These are phyloP conservation scores for Torymus tubicola DNA, from an alignment of 2,888 invertebrate species.

Conservation along the genomic window DNA sequence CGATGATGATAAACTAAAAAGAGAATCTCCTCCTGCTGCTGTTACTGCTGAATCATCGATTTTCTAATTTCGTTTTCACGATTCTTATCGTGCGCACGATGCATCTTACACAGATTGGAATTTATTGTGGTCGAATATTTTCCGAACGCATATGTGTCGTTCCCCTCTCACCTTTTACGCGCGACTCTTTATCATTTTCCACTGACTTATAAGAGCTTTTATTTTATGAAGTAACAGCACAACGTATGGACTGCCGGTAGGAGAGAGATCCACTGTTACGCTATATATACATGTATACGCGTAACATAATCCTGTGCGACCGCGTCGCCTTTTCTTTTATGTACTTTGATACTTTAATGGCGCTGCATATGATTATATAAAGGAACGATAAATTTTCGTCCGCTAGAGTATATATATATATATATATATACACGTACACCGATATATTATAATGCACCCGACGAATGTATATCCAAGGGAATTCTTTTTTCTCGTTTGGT, in stretches of 20 bases:
- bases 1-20: background rate
- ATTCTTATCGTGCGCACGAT: constrained; percentile 46
- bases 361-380: constrained; percentile 52
- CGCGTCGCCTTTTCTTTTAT: constrained; percentile 51
- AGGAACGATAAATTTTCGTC: constrained; percentile 52
- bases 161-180: background rate
- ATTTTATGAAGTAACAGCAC: constrained; percentile 46
- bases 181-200: constrained; percentile 48
- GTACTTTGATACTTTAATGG: constrained; percentile 57
- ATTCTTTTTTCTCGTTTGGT: background rate
- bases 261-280: constrained; percentile 50
- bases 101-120: constrained; percentile 49
- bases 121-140: constrained; percentile 35
- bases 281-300: constrained; percentile 4
- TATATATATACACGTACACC: too few relatives aligned
- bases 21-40: too few relatives aligned
- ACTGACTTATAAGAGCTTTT: constrained; percentile 36
- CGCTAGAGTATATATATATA: background rate
- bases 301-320: constrained; percentile 44
- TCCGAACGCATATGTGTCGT: too few relatives aligned
- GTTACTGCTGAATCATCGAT: constrained; percentile 41
- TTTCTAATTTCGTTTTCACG: constrained; percentile 51
- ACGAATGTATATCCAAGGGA: background rate
- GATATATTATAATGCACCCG: background rate
- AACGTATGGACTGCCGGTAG: constrained; percentile 19